Percentiles rank a stretch among this genome's conserved stretches.
Conservation (phyloP, 2,888 invertebrate species). For the Aphidius colemani region DNA sequence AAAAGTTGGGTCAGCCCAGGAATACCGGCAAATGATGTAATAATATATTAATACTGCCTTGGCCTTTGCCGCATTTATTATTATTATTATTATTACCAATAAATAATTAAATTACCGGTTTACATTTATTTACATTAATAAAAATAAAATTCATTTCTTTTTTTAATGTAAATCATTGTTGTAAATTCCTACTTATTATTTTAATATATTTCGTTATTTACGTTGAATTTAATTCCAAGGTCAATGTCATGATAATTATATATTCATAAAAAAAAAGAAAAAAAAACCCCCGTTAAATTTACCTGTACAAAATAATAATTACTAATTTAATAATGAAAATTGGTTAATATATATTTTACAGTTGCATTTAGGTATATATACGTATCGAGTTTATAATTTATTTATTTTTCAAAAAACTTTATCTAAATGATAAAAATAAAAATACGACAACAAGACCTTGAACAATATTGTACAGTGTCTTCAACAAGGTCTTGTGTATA, state of each 20-base stretch:
- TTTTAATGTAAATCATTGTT: too few species aligned
- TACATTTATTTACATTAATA: not conserved
- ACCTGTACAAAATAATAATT: too few species aligned
- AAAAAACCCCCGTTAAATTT: too few species aligned
- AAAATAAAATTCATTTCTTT: not conserved
- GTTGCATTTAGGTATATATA: too few species aligned
- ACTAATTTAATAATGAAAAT: too few species aligned
- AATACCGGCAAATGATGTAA: conserved; percentile 25
- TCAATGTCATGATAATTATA: not conserved
- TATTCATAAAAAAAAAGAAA: not conserved
- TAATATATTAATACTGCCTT: conserved; percentile 22
- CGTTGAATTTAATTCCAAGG: too few species aligned
- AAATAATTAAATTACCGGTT: conserved; percentile 12
- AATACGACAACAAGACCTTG: not conserved
- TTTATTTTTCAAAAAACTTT: too few species aligned
- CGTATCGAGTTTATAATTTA: too few species aligned
- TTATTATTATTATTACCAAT: conserved; percentile 4
- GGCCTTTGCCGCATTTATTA: conserved; percentile 9
- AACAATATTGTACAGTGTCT: too few species aligned
- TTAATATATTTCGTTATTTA: not conserved
- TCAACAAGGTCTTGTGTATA: conserved; percentile 1
- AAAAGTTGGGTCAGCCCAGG: conserved; percentile 16
- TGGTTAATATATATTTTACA: too few species aligned
- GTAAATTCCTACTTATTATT: too few species aligned
- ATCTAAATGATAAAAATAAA: too few species aligned